phyloP scores from a whole-genome alignment of 2,888 invertebrate species.

The Heliothis peltigera region DNA sequence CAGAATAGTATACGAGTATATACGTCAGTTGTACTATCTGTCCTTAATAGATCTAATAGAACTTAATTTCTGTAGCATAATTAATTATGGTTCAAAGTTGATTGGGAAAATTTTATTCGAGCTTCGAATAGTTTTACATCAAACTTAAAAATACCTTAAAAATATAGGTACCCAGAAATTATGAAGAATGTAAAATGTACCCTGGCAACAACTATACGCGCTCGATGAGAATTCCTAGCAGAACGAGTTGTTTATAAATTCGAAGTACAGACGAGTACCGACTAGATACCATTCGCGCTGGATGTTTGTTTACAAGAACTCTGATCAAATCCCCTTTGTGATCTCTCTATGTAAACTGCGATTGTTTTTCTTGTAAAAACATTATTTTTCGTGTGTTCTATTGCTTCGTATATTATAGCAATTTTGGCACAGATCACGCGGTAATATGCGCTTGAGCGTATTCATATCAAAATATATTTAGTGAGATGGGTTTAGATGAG shows the following conservation, averaged over 20 bases:
- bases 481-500: no score
- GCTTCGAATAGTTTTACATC: no score
- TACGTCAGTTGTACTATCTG: no score
- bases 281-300: background rate
- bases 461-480: background rate
- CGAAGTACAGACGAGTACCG: background rate
- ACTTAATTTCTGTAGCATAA: no score
- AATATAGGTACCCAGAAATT: background rate
- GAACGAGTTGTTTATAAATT: background rate
- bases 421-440: conserved; percentile 10
- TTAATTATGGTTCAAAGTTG: no score
- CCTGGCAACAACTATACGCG: background rate
- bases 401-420: background rate
- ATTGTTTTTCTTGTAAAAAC: conserved; percentile 26
- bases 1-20: no score
- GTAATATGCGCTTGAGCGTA: background rate
- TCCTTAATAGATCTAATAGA: no score
- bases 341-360: conserved; percentile 33
- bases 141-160: no score
- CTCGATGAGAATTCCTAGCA: background rate
- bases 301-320: conserved; percentile 36
- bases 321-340: conserved; percentile 31
- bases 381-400: background rate
- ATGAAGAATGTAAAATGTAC: background rate
- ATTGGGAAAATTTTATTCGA: no score